phyloP scores from a whole-genome alignment of 2,888 invertebrate genomes.

The Druceiella hillmani region DNA sequence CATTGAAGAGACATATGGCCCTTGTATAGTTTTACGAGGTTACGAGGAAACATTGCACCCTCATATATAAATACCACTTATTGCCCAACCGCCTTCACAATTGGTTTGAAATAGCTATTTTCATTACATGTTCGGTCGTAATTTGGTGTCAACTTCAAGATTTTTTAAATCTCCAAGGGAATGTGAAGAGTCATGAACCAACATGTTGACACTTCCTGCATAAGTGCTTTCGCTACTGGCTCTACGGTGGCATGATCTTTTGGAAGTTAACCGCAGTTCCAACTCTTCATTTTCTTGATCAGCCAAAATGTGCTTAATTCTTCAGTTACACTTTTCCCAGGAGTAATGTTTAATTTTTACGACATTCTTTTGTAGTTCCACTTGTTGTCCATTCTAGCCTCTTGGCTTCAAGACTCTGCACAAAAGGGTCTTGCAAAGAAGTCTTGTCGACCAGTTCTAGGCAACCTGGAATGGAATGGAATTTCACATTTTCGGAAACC shows the following conservation, averaged over 20 bases:
- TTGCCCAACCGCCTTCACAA: too few species aligned
- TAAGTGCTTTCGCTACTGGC: too few species aligned
- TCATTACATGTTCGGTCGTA: too few species aligned
- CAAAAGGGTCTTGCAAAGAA: background rate
- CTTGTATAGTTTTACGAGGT: constrained; percentile 5
- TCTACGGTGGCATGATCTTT: constrained; percentile 6
- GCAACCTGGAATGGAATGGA: constrained; percentile 11
- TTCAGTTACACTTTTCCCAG: constrained; percentile 12
- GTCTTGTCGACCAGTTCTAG: background rate
- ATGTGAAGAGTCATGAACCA: too few species aligned
- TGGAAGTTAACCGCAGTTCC: constrained; percentile 10
- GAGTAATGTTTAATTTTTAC: constrained; percentile 8
- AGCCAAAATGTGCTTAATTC: constrained; percentile 6
- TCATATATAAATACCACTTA: too few species aligned
- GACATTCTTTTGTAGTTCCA: constrained; percentile 6
- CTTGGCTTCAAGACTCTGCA: too few species aligned
- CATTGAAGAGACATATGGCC: constrained; percentile 37
- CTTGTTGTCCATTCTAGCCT: too few species aligned
- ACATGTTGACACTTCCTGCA: too few species aligned
- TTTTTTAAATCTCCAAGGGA: too few species aligned
- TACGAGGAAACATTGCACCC: constrained; percentile 7
- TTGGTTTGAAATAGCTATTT: too few species aligned
- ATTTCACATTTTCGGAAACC: constrained; percentile 21
- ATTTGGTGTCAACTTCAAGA: too few species aligned
- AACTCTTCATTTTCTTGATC: constrained; percentile 13